Conservation (phyloP, 2,113 vertebrate genomes). For the Sisor rabdophorus region DNA sequence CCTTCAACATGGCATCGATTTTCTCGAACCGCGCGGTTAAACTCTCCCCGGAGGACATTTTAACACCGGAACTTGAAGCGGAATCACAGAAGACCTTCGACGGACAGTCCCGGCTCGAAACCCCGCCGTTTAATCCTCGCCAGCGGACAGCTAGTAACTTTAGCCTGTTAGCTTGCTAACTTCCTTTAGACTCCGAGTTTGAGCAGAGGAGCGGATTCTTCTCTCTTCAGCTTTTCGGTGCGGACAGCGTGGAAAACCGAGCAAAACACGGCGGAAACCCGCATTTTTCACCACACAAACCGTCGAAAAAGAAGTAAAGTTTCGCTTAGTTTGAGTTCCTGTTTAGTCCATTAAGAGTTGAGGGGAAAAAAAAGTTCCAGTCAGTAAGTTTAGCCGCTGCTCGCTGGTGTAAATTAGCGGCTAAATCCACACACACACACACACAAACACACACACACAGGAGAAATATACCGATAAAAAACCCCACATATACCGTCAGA, state of each 20-base stretch:
- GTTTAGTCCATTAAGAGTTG: conserved; percentile 57
- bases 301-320: neutral
- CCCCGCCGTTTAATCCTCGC: neutral
- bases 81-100: conserved; percentile 47
- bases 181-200: conserved; percentile 58
- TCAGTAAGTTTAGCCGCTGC: neutral
- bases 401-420: conserved; percentile 31
- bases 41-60: conserved; percentile 87
- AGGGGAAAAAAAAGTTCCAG: conserved; percentile 41
- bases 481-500: neutral
- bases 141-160: conserved; percentile 34
- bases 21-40: conserved; percentile 93
- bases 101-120: no score
- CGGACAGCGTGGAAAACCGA: conserved; percentile 49
- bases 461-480: neutral
- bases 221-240: conserved; percentile 51
- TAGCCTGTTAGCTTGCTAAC: conserved; percentile 66
- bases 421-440: no score
- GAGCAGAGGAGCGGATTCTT: conserved; percentile 61
- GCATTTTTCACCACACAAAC: conserved; percentile 56
- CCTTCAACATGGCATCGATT: conserved; percentile 91
- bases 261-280: conserved; percentile 53
- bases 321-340: neutral
- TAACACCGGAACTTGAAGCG: conserved; percentile 45
- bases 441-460: fast-evolving